A percentile compares a stretch with the other conserved stretches of the same genome.
These are phyloP conservation scores for Scaptomyza graminum DNA, from an alignment of 1,140 invertebrate species.

Conservation along the genomic window DNA sequence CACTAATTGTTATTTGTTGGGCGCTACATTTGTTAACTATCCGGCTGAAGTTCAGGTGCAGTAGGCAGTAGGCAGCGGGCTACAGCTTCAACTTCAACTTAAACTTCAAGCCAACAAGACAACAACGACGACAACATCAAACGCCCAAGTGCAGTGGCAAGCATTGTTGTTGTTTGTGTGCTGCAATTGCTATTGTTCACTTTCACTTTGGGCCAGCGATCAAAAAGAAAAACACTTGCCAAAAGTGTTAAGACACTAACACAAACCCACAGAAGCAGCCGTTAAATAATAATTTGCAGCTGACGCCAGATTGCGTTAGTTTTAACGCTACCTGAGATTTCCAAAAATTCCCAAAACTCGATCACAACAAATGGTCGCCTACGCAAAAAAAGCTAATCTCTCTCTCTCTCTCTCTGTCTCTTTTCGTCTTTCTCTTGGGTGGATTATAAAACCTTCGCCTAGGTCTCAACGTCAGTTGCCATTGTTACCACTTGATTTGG, in stretches of 20 bases:
- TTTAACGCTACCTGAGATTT: conserved; percentile 63
- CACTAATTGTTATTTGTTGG: conserved; percentile 47
- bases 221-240: conserved; percentile 64
- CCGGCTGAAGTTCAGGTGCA: conserved; percentile 69
- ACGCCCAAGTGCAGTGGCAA: conserved; percentile 73
- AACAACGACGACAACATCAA: conserved; percentile 55
- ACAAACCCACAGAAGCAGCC: conserved; percentile 48
- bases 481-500: conserved; percentile 71
- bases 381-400: conserved; percentile 8
- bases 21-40: conserved; percentile 23
- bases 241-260: conserved; percentile 62
- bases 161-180: conserved; percentile 29
- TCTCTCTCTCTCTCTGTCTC: conserved; percentile 1
- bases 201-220: conserved; percentile 51
- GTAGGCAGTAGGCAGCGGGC: conserved; percentile 22
- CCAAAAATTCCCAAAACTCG: conserved; percentile 4
- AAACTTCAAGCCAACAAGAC: conserved; percentile 25
- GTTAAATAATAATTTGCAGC: conserved; percentile 79
- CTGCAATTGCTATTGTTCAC: conserved; percentile 35
- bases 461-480: conserved; percentile 16
- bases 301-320: conserved; percentile 56
- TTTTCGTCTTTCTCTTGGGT: conserved; percentile 2
- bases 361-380: conserved; percentile 18
- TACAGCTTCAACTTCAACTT: conserved; percentile 23
- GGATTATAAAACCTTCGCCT: conserved; percentile 10